Evolutionary conservation across 1,140 invertebrate genomes (phyloP).

Genomic region (Bombus waltoni): DNA sequence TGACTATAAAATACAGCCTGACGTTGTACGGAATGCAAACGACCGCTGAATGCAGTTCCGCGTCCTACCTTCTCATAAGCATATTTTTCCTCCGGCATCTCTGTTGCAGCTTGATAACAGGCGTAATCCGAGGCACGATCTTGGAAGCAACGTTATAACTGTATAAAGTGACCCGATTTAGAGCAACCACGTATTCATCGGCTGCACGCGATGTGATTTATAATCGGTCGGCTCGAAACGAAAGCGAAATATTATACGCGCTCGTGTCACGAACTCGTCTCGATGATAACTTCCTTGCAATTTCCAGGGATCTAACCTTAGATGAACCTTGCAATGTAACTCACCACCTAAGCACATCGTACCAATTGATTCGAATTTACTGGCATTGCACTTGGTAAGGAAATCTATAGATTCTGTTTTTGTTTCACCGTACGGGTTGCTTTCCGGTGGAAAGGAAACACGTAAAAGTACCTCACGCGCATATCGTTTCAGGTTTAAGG

Average conservation of each 20-base stretch:
- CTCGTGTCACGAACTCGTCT: background rate
- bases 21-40: background rate
- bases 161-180: slow-evolving; percentile 30
- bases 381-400: too few species aligned
- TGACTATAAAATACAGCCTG: background rate
- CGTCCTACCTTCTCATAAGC: background rate
- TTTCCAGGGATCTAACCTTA: background rate
- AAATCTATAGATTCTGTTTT: too few species aligned
- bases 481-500: background rate
- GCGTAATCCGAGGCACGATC: background rate
- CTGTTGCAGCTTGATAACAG: background rate
- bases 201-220: slow-evolving; percentile 27
- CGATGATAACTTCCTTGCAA: background rate
- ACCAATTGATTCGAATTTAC: background rate
- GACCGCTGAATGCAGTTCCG: background rate
- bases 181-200: background rate
- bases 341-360: too few species aligned
- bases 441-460: background rate
- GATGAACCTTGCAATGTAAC: background rate
- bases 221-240: background rate
- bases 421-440: background rate
- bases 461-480: background rate
- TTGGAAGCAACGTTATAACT: slow-evolving; percentile 17
- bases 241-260: slow-evolving; percentile 19
- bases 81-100: background rate